These are phyloP conservation scores for Schizopygopsis pylzovi DNA, from an alignment of 2,797 vertebrate species.

Conservation along the genomic window DNA sequence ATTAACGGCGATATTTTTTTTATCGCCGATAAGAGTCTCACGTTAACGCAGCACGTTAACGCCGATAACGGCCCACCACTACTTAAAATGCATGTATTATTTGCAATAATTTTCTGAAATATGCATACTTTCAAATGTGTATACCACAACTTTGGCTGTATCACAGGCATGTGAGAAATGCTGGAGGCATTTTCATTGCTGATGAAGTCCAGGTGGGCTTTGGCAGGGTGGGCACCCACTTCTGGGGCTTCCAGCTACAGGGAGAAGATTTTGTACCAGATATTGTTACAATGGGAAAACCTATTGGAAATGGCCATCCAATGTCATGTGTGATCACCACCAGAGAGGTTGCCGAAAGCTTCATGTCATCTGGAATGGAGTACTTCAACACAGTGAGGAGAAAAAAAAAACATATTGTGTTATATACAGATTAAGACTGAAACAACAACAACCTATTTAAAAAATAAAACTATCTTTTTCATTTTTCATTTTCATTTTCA, in stretches of 20 bases:
- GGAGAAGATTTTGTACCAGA: conserved; percentile 93
- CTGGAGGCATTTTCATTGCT: conserved; percentile 90
- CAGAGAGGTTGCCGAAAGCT: conserved; percentile 89
- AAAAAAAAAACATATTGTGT: background rate
- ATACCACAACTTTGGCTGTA: conserved; percentile 3
- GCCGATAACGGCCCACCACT: too few species aligned
- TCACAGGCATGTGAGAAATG: conserved; percentile 83
- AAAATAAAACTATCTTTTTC: background rate
- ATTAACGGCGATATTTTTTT: too few species aligned
- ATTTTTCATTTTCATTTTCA: too few species aligned
- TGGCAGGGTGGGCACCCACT: conserved; percentile 90
- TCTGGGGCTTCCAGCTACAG: conserved; percentile 96
- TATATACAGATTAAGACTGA: background rate
- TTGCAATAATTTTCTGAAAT: background rate
- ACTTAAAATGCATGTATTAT: background rate
- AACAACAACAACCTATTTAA: background rate
- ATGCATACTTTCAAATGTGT: background rate
- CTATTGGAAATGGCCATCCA: conserved; percentile 96
- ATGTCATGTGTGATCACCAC: conserved; percentile 97
- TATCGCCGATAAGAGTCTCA: too few species aligned
- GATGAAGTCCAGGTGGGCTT: conserved; percentile 99
- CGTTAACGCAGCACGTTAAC: too few species aligned
- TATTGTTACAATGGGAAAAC: conserved; percentile 98
- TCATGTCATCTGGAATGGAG: conserved; percentile 88
- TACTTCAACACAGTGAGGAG: conserved; percentile 95